A percentile compares a stretch with the other conserved stretches of the same genome.
Conservation (phyloP, 2,797 vertebrate species). For the Pseudochirops cupreus region DNA sequence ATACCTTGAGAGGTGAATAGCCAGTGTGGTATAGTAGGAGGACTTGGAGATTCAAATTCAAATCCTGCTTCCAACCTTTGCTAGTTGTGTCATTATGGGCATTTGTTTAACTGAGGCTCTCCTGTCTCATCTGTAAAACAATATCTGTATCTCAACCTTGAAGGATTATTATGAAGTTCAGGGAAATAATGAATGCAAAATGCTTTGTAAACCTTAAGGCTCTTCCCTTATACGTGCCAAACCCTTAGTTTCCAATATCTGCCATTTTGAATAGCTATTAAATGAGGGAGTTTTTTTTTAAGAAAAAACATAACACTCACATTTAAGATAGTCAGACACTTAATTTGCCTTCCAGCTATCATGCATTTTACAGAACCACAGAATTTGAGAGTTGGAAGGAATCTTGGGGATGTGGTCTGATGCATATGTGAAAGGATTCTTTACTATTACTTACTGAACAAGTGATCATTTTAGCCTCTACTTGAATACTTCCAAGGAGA, state of each 20-base stretch:
- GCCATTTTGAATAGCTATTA: not conserved
- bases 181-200: not conserved
- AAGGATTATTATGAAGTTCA: not conserved
- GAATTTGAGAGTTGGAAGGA: not conserved
- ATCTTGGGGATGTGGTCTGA: not conserved
- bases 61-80: not conserved
- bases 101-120: not conserved
- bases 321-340: constrained; percentile 29
- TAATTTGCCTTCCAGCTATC: not conserved
- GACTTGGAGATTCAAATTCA: not conserved
- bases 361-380: not conserved
- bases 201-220: not conserved
- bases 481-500: not conserved
- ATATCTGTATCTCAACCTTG: not conserved
- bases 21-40: not conserved
- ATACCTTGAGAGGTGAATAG: not conserved
- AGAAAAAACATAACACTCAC: not conserved
- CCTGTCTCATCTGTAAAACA: not conserved
- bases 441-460: not conserved
- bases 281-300: not conserved
- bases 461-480: not conserved
- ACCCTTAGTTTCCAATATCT: constrained; percentile 26
- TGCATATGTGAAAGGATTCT: not conserved
- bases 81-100: not conserved
- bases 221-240: not conserved